Base-by-base conservation (phyloP, 2,797 vertebrate species). In the Mormyrops attenuatus region DNA sequence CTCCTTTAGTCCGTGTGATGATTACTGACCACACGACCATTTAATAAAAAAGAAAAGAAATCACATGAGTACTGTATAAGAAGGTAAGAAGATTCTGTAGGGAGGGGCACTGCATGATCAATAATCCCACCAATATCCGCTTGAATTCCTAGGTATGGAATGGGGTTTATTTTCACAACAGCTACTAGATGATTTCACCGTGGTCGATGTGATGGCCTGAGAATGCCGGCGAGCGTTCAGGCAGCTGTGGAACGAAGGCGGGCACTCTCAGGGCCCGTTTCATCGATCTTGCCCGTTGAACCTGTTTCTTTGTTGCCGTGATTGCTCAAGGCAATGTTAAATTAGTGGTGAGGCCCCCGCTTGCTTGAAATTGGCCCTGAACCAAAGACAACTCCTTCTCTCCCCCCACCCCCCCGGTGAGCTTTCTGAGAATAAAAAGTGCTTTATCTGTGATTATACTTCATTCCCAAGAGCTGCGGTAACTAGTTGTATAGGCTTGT, bases 361-460 rank as follows among this genome's bases (percentile, higher is more conserved):
- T 94, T 95, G 95, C 95, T 95, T 95, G 93, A 94, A 94, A 94
- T 94, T 97, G 96, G 96, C 95, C 92, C 66, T 93, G 93, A 94
- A 95, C 96, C 97, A 96, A 96, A 96, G 97, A 97, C 96, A 97
- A 96, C 96, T 95, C 95, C 94, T 94, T 84, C 94, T 95, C 94
- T 95, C 94, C 94, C 57, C 38, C 47, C 15, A 15, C 93, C 57
- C 26, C 26, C 30, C 30, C 66, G 91, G 93, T 94, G 94, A 94
- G 95, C 94, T 95, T 94, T 96, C 94, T 94, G 92, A 96, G 96
- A 96, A 97, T 96, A 94, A 94, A 94, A 93, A 95, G 95, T 96
- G 93, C 94, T 95, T 94, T 95, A 94, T 93, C 89, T 93, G 92
- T 92, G 90, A 94, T 94, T 95, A 95, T 93, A 94, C 96, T 94